Evolutionary conservation across 2,113 vertebrate genomes (phyloP), one percentile per base, ranked within the genome.

Genomic region (Dipodomys ordii): DNA sequence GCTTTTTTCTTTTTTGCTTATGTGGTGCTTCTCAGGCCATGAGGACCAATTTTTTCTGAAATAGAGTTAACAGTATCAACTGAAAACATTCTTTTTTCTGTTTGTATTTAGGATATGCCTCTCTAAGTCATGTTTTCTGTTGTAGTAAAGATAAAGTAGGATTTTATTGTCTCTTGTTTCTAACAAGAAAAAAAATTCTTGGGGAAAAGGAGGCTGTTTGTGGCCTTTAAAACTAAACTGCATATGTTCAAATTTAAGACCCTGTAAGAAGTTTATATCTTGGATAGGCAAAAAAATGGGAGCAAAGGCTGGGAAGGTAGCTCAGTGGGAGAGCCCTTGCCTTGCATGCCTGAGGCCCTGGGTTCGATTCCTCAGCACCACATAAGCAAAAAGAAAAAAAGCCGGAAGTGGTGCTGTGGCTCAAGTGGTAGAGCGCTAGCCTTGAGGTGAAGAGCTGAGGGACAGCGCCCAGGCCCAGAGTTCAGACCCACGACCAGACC

Each of bases 131-230:
- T 46, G 0, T 39, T 95, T 93, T 95, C 32, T 94, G 7, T 90
- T 93, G 62, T 28, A 83, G 6, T 81, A 7, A 72, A 91, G 65
- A 96, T 49, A 3, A 79, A 90, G 39, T 72, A 92, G 88, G 7
- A 8, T 94, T 97, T 97, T 95, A 46, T 91, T 96, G 73, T 81
- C 80, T 96, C 97, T 88, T 90, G 77, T 85, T 91, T 87, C 91
- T 90, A 90, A 69, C 90, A 78, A 60, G 27, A 79, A 92, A 35
- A 95, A 96, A 80, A 46, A 69, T 95, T 92, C 57, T 86, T 0
- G 53, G 68, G 68, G 90, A 80, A 83, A 94, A 89, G 87, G 88
- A 81, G 39, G 6, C 53, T 77, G 30, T 95, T 97, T 27, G 44
- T 90, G 91, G 96, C 73, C 13, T 81, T 92, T 92, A 65, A 69